Conservation (phyloP, 2,113 vertebrate genomes). For the Ictidomys tridecemlineatus region DNA sequence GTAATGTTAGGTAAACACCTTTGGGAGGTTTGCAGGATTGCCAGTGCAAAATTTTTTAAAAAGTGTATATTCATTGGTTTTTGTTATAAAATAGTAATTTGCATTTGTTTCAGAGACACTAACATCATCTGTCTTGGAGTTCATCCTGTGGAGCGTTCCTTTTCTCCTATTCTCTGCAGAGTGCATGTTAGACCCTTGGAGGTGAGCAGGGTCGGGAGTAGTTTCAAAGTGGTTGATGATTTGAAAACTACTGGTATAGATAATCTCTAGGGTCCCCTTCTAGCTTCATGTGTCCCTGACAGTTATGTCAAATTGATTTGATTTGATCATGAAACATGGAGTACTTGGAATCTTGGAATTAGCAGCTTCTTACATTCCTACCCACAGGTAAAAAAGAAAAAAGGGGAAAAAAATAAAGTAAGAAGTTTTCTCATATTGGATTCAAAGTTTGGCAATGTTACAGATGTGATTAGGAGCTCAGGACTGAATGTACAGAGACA, state of each 20-base stretch:
- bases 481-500: constrained; percentile 29
- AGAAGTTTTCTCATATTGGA: constrained; percentile 24
- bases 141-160: not conserved
- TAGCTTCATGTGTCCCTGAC: not conserved
- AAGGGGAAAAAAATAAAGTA: not conserved
- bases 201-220: not conserved
- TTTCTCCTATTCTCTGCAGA: not conserved
- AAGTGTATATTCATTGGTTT: not conserved
- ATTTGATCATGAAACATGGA: constrained; percentile 60
- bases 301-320: constrained; percentile 56
- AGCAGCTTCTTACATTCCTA: constrained; percentile 8
- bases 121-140: not conserved
- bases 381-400: not conserved
- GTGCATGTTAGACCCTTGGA: not conserved
- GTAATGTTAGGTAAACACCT: not conserved
- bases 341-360: constrained; percentile 33
- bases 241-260: constrained; percentile 27
- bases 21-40: not conserved
- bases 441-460: constrained; percentile 49
- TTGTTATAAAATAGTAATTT: constrained; percentile 14
- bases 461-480: constrained; percentile 47
- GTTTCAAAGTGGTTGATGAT: constrained; percentile 34
- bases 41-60: not conserved
- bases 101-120: constrained; percentile 2
- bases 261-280: not conserved